Conservation (phyloP, 2,888 invertebrate genomes). For the Bibio marci region DNA sequence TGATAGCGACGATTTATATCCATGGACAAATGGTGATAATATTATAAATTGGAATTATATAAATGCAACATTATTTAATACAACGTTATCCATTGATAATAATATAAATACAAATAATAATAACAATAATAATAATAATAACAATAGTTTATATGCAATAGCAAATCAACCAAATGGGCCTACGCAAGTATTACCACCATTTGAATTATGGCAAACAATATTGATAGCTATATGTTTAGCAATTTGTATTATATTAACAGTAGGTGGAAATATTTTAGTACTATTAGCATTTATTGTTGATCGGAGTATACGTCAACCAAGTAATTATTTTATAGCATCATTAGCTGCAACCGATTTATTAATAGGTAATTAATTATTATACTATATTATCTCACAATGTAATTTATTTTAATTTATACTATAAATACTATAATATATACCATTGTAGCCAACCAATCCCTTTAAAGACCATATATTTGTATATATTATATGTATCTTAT, state of each 20-base stretch:
- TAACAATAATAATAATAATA: slow-evolving; percentile 5
- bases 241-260: slow-evolving; percentile 78
- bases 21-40: slow-evolving; percentile 1
- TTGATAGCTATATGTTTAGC: slow-evolving; percentile 75
- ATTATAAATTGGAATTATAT: slow-evolving; percentile 11
- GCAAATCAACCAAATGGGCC: slow-evolving; percentile 14
- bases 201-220: slow-evolving; percentile 77
- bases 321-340: slow-evolving; percentile 98
- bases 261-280: slow-evolving; percentile 90
- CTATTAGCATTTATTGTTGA: slow-evolving; percentile 90
- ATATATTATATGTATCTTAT: no score
- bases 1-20: slow-evolving; percentile 23
- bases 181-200: slow-evolving; percentile 58
- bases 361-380: slow-evolving; percentile 42
- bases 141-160: slow-evolving; percentile 7
- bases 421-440: no score
- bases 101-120: not conserved
- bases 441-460: no score
- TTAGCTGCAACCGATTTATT: slow-evolving; percentile 93
- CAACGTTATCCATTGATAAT: slow-evolving; percentile 7
- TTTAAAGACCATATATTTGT: no score
- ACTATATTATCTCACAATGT: not conserved
- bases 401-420: no score
- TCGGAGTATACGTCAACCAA: slow-evolving; percentile 84
- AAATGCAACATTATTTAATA: slow-evolving; percentile 19